Conservation (phyloP, 2,888 invertebrate species). For the Rhimphoctona megacephalus region DNA sequence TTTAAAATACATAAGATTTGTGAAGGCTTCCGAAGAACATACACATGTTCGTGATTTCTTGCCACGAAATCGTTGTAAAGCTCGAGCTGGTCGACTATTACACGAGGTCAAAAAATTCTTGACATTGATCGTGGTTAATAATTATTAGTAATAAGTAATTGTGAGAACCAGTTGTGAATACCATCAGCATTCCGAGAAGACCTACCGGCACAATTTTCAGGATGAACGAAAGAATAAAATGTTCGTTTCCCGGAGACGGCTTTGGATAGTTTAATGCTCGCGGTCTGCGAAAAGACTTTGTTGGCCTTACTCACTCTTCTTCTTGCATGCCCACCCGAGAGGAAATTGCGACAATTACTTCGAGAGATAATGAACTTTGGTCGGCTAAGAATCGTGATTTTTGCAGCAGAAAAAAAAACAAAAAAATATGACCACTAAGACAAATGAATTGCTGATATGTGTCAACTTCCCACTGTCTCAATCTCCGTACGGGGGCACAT, state of each 20-base stretch:
- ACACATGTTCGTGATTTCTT: conserved; percentile 22
- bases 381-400: conserved; percentile 26
- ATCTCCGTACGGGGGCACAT: background rate
- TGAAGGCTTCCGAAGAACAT: background rate
- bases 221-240: conserved; percentile 51
- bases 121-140: conserved; percentile 55
- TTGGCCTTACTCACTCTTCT: conserved; percentile 37
- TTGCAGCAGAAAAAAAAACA: background rate
- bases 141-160: conserved; percentile 68
- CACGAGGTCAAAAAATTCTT: conserved; percentile 55
- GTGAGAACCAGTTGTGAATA: conserved; percentile 66
- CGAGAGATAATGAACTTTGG: conserved; percentile 60
- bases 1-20: background rate
- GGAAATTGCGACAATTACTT: conserved; percentile 66
- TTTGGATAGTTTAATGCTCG: conserved; percentile 53
- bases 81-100: conserved; percentile 49
- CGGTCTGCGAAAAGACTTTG: conserved; percentile 41
- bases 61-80: conserved; percentile 1
- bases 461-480: conserved; percentile 39
- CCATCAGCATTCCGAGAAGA: conserved; percentile 57
- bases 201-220: conserved; percentile 34
- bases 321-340: conserved; percentile 44
- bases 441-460: conserved; percentile 50
- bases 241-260: conserved; percentile 62
- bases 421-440: conserved; percentile 10